Conservation (phyloP, 2,797 vertebrate genomes). For the Micropoecilia bifurca region DNA sequence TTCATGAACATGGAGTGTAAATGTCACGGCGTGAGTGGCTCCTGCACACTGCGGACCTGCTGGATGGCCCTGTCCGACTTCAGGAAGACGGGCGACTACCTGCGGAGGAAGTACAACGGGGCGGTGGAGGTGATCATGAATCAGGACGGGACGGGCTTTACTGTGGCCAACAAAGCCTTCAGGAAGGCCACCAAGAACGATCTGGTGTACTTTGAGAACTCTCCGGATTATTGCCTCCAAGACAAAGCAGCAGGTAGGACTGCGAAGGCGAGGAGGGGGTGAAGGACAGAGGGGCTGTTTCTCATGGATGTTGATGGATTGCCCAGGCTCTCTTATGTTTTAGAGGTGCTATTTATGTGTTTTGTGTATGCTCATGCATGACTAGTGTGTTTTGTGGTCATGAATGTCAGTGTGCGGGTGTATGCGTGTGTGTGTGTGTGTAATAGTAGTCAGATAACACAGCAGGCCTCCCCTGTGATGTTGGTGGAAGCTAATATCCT, state of each 20-base stretch:
- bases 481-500: constrained; percentile 77
- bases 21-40: constrained; percentile 97
- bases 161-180: constrained; percentile 91
- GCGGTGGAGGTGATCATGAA: constrained; percentile 98
- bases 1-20: constrained; percentile 99
- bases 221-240: constrained; percentile 96
- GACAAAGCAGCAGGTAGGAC: constrained; percentile 95
- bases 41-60: constrained; percentile 95
- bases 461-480: constrained; percentile 71
- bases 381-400: constrained; percentile 66
- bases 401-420: constrained; percentile 41
- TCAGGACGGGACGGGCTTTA: constrained; percentile 95
- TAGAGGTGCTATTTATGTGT: constrained; percentile 61
- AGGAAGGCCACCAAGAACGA: constrained; percentile 89
- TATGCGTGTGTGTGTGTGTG: not conserved
- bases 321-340: constrained; percentile 63
- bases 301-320: constrained; percentile 72
- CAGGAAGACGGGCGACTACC: constrained; percentile 94
- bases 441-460: constrained; percentile 68
- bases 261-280: not conserved
- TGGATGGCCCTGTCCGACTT: constrained; percentile 99
- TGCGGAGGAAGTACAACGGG: constrained; percentile 93
- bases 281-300: constrained; percentile 48
- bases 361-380: constrained; percentile 72
- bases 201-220: constrained; percentile 98